Conservation (phyloP, 2,797 vertebrate genomes). For the Chromis chromis region DNA sequence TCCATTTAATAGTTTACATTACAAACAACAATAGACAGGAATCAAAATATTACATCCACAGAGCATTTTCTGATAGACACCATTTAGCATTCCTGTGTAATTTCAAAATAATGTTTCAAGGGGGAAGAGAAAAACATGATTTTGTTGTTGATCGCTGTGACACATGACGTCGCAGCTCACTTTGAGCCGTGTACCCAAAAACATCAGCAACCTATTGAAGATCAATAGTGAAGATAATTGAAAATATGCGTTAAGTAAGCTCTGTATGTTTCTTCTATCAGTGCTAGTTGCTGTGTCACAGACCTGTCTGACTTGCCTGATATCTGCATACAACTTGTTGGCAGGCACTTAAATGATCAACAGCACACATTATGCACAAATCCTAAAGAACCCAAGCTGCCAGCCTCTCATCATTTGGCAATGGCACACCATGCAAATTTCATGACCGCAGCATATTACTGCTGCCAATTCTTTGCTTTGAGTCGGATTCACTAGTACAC, state of each 20-base stretch:
- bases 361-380: slow-evolving; percentile 55
- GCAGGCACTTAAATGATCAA: slow-evolving; percentile 70
- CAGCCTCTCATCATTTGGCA: slow-evolving; percentile 69
- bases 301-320: slow-evolving; percentile 26
- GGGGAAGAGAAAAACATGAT: slow-evolving; percentile 58
- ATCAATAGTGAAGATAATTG: slow-evolving; percentile 29
- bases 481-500: slow-evolving; percentile 68
- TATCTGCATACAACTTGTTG: slow-evolving; percentile 69
- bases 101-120: slow-evolving; percentile 59
- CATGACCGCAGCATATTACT: slow-evolving; percentile 73
- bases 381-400: slow-evolving; percentile 47
- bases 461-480: slow-evolving; percentile 68
- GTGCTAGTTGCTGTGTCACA: slow-evolving; percentile 14
- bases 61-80: slow-evolving; percentile 26
- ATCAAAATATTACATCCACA: slow-evolving; percentile 1
- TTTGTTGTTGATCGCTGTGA: slow-evolving; percentile 48
- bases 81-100: slow-evolving; percentile 33
- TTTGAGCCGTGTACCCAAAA: slow-evolving; percentile 26
- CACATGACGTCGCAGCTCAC: slow-evolving; percentile 36
- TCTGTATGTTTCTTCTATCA: not conserved
- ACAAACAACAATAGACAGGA: slow-evolving; percentile 20
- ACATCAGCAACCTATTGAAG: slow-evolving; percentile 14
- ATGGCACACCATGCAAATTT: slow-evolving; percentile 74
- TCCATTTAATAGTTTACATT: not conserved
- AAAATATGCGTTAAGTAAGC: slow-evolving; percentile 21